Evolutionary conservation across 2,888 invertebrate species (phyloP).

Genomic region (Caenorhabditis afra): DNA sequence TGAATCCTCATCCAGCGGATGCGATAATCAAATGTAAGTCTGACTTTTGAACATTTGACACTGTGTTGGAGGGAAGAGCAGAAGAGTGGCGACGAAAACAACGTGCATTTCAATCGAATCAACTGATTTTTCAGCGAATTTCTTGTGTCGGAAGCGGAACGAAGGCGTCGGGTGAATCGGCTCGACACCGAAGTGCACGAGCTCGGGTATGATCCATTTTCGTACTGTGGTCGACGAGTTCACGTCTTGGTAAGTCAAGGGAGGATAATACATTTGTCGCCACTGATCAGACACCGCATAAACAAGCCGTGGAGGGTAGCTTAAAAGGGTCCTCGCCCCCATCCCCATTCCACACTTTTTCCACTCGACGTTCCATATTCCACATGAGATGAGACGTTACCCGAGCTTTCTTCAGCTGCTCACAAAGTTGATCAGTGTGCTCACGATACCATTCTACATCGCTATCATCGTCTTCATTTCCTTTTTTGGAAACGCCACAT

Average conservation of each 20-base stretch:
- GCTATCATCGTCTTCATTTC: slow-evolving; percentile 66
- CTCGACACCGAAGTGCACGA: slow-evolving; percentile 55
- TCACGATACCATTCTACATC: slow-evolving; percentile 69
- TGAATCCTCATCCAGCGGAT: slow-evolving; percentile 60
- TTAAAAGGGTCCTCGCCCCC: too few species aligned
- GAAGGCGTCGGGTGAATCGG: slow-evolving; percentile 28
- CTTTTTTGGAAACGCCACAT: slow-evolving; percentile 70
- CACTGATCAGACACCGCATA: slow-evolving; percentile 23
- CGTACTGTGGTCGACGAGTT: slow-evolving; percentile 61
- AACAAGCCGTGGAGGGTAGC: slow-evolving; percentile 12
- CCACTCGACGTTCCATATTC: too few species aligned
- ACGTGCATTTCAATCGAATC: slow-evolving; percentile 28
- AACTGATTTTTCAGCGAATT: slow-evolving; percentile 50
- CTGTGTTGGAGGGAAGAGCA: not conserved
- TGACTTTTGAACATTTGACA: not conserved
- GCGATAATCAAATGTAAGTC: slow-evolving; percentile 60
- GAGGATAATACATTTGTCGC: not conserved
- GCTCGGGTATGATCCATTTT: slow-evolving; percentile 56
- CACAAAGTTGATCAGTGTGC: slow-evolving; percentile 69
- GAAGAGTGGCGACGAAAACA: slow-evolving; percentile 4
- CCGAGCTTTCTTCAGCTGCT: slow-evolving; percentile 65
- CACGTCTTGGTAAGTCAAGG: slow-evolving; percentile 62
- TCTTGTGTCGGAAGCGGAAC: slow-evolving; percentile 38
- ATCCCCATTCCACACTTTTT: too few species aligned
- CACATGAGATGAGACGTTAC: too few species aligned